phyloP scores from a whole-genome alignment of 2,888 invertebrate genomes.

The Xylophagus ater region DNA sequence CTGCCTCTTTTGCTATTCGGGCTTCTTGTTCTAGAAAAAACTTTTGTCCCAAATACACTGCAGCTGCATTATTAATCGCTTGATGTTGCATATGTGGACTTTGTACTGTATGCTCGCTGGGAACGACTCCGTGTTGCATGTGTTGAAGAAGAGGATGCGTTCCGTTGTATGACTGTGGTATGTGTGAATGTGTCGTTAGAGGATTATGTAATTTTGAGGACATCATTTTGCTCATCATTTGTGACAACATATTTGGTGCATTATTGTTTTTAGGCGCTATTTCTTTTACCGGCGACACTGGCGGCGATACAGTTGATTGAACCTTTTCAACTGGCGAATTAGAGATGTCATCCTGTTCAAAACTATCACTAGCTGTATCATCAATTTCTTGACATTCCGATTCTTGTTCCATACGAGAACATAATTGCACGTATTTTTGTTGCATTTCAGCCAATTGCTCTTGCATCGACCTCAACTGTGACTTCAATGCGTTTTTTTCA shows the following conservation, averaged over 20 bases:
- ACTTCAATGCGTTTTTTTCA: constrained; percentile 76
- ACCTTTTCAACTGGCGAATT: constrained; percentile 25
- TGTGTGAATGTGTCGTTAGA: constrained; percentile 42
- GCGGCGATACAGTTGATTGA: constrained; percentile 32
- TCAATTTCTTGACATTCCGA: constrained; percentile 65
- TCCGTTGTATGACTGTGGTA: constrained; percentile 50
- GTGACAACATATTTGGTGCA: constrained; percentile 48
- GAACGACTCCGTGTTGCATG: constrained; percentile 34
- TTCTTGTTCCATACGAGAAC: constrained; percentile 72
- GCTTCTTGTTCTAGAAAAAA: constrained; percentile 71
- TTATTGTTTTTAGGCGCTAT: constrained; percentile 30
- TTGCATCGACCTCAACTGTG: constrained; percentile 76
- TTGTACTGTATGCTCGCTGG: constrained; percentile 27
- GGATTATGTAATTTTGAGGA: constrained; percentile 48
- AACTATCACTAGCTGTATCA: constrained; percentile 56
- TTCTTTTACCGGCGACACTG: constrained; percentile 23
- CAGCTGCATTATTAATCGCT: constrained; percentile 50
- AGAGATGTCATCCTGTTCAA: constrained; percentile 45
- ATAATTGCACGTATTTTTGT: constrained; percentile 78
- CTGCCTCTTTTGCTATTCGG: constrained; percentile 55
- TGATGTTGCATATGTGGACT: constrained; percentile 44
- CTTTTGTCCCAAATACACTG: constrained; percentile 71
- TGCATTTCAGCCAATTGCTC: constrained; percentile 86
- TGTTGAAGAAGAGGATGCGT: constrained; percentile 47
- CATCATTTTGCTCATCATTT: constrained; percentile 57